phyloP scores from a whole-genome alignment of 2,888 invertebrate genomes.

The Watsonalla binaria region DNA sequence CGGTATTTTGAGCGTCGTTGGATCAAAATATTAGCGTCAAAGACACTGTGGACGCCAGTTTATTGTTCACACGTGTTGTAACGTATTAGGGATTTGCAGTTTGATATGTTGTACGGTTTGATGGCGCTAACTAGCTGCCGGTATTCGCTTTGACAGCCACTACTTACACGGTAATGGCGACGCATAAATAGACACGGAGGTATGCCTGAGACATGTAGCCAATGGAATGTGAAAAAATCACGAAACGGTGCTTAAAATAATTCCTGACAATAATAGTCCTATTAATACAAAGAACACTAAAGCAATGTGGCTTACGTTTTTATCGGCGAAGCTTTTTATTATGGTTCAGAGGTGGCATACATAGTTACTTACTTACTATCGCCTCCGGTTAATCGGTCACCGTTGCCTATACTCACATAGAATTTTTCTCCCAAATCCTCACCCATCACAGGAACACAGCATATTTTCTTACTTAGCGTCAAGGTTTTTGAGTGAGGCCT shows the following conservation, averaged over 20 bases:
- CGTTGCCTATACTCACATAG: too few species aligned
- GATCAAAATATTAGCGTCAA: conserved; percentile 56
- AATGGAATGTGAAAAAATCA: conserved; percentile 1
- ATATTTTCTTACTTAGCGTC: too few species aligned
- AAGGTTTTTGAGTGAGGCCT: too few species aligned
- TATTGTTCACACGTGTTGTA: conserved; percentile 57
- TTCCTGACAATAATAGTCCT: neutral
- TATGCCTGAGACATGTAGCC: neutral
- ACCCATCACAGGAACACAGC: too few species aligned
- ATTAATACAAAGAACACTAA: neutral
- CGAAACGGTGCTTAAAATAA: neutral
- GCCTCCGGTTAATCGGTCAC: too few species aligned
- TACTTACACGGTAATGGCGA: neutral
- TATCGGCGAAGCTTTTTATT: too few species aligned
- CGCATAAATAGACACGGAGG: neutral
- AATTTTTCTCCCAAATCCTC: too few species aligned
- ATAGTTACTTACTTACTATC: too few species aligned
- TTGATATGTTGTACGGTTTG: conserved; percentile 35
- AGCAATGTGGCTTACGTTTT: neutral
- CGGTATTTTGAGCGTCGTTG: conserved; percentile 46
- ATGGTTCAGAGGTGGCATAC: too few species aligned
- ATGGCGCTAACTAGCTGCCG: conserved; percentile 32
- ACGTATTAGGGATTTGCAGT: conserved; percentile 35
- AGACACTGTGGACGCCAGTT: conserved; percentile 41
- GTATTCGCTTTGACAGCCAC: conserved; percentile 28